Percentiles rank a stretch among this genome's conserved stretches.
These are phyloP conservation scores for Azorinus chamasolen DNA, from an alignment of 2,888 invertebrate genomes.

Conservation along the genomic window DNA sequence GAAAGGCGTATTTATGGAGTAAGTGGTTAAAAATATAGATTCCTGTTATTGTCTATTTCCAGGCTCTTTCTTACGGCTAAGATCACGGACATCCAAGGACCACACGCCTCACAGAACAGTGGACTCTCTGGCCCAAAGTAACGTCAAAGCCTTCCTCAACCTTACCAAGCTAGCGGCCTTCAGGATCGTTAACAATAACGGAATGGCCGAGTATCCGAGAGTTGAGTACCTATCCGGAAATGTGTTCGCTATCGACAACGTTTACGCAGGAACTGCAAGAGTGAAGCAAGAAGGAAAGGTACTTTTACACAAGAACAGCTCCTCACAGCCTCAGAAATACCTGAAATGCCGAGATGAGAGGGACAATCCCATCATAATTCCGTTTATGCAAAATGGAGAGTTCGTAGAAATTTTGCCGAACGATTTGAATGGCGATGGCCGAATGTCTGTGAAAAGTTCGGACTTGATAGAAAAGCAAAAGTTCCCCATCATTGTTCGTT, in stretches of 20 bases:
- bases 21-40: no score
- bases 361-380: constrained; percentile 70
- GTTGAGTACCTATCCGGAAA: constrained; percentile 76
- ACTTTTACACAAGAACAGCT: constrained; percentile 50
- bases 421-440: constrained; percentile 60
- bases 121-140: constrained; percentile 66
- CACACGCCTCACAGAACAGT: constrained; percentile 68
- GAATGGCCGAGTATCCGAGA: constrained; percentile 64
- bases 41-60: constrained; percentile 29
- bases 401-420: constrained; percentile 76
- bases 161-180: constrained; percentile 73
- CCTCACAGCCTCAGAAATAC: constrained; percentile 62
- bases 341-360: constrained; percentile 77
- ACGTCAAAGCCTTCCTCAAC: constrained; percentile 75
- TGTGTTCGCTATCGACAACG: constrained; percentile 73
- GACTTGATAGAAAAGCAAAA: constrained; percentile 74
- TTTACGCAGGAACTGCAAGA: constrained; percentile 63
- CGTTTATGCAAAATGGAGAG: constrained; percentile 71
- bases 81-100: constrained; percentile 77
- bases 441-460: constrained; percentile 70
- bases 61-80: constrained; percentile 77
- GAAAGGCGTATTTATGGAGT: no score
- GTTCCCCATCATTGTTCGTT: constrained; percentile 77
- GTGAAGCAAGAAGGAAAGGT: constrained; percentile 61
- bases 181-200: constrained; percentile 51